phyloP scores from a whole-genome alignment of 2,113 vertebrate genomes.

The Hippocampus guttulatus region DNA sequence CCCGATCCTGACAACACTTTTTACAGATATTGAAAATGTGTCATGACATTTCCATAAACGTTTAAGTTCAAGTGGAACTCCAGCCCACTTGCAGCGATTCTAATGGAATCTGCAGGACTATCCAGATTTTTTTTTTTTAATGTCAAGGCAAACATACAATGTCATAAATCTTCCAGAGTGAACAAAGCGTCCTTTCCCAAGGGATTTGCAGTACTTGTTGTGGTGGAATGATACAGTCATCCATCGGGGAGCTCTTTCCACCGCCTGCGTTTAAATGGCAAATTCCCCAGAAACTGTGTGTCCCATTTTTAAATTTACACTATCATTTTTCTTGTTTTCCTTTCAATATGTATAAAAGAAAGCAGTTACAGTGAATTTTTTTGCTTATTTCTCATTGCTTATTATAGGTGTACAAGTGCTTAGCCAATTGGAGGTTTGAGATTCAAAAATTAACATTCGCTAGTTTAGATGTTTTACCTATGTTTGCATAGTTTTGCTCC shows the following conservation, averaged over 20 bases:
- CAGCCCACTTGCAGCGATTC: background rate
- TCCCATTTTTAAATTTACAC: slow-evolving; percentile 56
- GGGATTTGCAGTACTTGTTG: slow-evolving; percentile 17
- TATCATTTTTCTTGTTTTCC: slow-evolving; percentile 29
- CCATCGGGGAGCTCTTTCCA: slow-evolving; percentile 34
- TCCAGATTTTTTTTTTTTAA: slow-evolving; percentile 48
- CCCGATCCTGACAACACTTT: no score
- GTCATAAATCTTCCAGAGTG: slow-evolving; percentile 64
- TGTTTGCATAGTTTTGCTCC: no score
- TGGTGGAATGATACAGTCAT: slow-evolving; percentile 32
- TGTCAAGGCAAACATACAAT: slow-evolving; percentile 66
- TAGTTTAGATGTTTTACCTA: no score
- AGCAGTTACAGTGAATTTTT: no score
- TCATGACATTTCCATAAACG: background rate
- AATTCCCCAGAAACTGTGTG: slow-evolving; percentile 65
- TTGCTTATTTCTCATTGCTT: no score
- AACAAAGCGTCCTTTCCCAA: slow-evolving; percentile 46
- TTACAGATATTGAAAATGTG: no score
- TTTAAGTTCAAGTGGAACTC: background rate
- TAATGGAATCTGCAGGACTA: background rate
- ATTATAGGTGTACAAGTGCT: no score
- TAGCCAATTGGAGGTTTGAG: no score
- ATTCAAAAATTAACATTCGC: no score
- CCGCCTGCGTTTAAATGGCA: slow-evolving; percentile 53
- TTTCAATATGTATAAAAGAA: slow-evolving; percentile 16